Evolutionary conservation across 2,888 invertebrate genomes (phyloP).

Genomic region (Alviniconcha strummeri): DNA sequence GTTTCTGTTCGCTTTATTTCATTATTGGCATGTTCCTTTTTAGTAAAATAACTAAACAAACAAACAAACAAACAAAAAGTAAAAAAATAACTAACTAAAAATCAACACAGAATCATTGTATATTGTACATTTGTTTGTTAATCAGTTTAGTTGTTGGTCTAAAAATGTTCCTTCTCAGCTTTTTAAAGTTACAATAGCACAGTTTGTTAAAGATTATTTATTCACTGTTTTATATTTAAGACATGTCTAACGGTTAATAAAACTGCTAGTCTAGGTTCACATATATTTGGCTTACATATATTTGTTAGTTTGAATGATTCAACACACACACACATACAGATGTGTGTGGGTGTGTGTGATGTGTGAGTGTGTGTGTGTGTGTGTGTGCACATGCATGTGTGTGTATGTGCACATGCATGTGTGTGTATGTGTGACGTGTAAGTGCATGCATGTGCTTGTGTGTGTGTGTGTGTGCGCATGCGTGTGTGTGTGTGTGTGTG

Average conservation of each 20-base stretch:
- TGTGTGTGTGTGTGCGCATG: slow-evolving; percentile 7
- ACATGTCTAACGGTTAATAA: not conserved
- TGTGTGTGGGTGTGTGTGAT: slow-evolving; percentile 5
- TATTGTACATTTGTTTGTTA: too few species aligned
- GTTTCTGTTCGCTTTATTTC: too few species aligned
- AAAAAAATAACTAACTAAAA: too few species aligned
- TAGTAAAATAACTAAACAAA: not conserved
- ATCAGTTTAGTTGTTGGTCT: too few species aligned
- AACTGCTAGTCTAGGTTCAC: not conserved
- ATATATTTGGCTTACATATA: not conserved
- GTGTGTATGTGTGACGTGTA: not conserved
- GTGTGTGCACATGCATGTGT: not conserved
- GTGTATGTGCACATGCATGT: not conserved
- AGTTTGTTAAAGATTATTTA: too few species aligned
- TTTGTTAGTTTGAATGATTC: not conserved
- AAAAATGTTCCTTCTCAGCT: too few species aligned
- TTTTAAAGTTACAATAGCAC: too few species aligned
- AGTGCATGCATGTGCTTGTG: not conserved
- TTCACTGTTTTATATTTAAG: not conserved
- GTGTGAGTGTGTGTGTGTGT: slow-evolving; percentile 4
- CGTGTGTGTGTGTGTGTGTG: slow-evolving; percentile 4
- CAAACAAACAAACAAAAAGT: too few species aligned
- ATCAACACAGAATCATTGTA: too few species aligned
- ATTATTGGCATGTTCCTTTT: not conserved
- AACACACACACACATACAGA: not conserved